Base-by-base conservation (phyloP, 1,140 invertebrate species). In the Pteromalus puparum region DNA sequence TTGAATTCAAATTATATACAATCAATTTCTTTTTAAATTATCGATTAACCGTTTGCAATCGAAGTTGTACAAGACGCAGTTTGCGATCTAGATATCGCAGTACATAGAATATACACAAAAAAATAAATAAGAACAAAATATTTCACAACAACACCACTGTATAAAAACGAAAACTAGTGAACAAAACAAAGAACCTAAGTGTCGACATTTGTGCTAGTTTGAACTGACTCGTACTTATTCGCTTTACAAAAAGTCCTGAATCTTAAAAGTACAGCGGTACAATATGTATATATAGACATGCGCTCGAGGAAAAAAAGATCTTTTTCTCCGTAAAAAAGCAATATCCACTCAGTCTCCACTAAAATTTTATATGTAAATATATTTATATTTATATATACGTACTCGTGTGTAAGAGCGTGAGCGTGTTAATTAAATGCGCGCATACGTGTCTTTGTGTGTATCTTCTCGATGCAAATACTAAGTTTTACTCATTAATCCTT, bases 311-410 rank as follows among this genome's bases (percentile, higher is more conserved):
- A 70, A 38, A 72, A 83, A 78, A 15, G 72, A 30, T 78, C 10
- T 75, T 79, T 48, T 72, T 75, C 38, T 68, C 15, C 34, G 68
- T 80, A 85, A 75, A 85, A 81, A 85, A 85, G 77, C 77, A 68
- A 75, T 79, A 80, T 65, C 18, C 68, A 74, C 53, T 85, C 83
- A 75, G 83, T 81, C 78, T 75, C 83, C n/a, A 72, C 34, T 84
- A 74, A 80, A 46, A 79, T 76, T 65, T 24, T 84, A 72, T 5
- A 65, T 65, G 75, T 67, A n/a, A 42, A 79, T 79, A 65, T 72
- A 18, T 70, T 24, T 78, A 38, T 78, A 61, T 72, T 18, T 80
- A 48, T 79, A 53, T 77, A 18, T 77, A 26, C 42, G 24, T 72
- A 48, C 21, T 38, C 26, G 70, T 38, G 24, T 74, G 34, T 21